These are phyloP conservation scores for Drosophila albomicans DNA, from an alignment of 1,140 invertebrate species.

Conservation along the genomic window DNA sequence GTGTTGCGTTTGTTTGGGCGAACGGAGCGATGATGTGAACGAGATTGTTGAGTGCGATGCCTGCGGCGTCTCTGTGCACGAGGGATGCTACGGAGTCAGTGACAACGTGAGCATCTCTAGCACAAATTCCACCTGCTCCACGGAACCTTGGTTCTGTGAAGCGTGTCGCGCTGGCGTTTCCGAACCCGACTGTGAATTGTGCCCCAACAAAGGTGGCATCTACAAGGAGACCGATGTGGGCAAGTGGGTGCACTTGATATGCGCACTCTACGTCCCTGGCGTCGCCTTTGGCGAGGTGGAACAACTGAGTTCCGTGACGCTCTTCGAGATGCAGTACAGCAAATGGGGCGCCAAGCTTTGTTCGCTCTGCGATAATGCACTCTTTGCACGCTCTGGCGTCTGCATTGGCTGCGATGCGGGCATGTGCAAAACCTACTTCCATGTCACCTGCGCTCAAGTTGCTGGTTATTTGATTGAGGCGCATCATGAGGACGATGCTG, in stretches of 20 bases:
- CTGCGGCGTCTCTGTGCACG: conserved; percentile 97
- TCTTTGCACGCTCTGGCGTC: conserved; percentile 95
- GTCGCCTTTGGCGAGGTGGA: conserved; percentile 98
- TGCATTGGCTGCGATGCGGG: conserved; percentile 99
- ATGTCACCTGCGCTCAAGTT: conserved; percentile 98
- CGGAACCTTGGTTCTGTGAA: conserved; percentile 99
- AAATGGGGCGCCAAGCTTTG: conserved; percentile 97
- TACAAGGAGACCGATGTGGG: conserved; percentile 98
- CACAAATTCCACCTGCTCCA: conserved; percentile 95
- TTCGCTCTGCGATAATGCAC: conserved; percentile 93
- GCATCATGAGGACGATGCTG: conserved; percentile 96
- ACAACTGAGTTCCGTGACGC: conserved; percentile 92
- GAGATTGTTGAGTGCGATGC: conserved; percentile 99
- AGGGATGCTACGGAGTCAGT: conserved; percentile 98
- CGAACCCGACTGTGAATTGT: conserved; percentile 94
- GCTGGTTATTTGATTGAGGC: conserved; percentile 97
- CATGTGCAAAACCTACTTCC: conserved; percentile 98
- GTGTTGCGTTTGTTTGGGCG: conserved; percentile 97
- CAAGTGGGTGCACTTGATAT: conserved; percentile 99
- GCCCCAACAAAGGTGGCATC: conserved; percentile 95
- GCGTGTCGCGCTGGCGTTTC: conserved; percentile 96
- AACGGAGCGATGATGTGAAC: conserved; percentile 96
- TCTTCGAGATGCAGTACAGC: conserved; percentile 98
- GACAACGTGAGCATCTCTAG: conserved; percentile 96
- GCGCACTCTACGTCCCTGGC: conserved; percentile 98